A percentile compares a stretch with the other conserved stretches of the same genome.
These are phyloP conservation scores for Ariolimax columbianus DNA, from an alignment of 2,888 invertebrate genomes.

Conservation along the genomic window DNA sequence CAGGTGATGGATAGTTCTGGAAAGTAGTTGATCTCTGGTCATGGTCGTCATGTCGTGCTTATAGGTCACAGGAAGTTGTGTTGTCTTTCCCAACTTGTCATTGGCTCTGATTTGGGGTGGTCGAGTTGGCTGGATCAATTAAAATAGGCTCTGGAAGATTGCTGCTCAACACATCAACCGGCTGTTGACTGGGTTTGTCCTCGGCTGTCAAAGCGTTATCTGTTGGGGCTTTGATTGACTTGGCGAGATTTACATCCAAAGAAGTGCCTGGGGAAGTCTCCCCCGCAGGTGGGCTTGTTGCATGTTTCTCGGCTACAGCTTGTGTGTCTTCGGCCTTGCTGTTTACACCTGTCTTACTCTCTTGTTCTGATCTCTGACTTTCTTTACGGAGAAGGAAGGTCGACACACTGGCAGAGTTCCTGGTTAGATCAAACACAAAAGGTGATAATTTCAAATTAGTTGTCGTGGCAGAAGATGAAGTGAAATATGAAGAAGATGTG, in stretches of 20 bases:
- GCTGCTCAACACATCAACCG: no score
- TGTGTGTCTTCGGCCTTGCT: neutral
- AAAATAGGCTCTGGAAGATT: neutral
- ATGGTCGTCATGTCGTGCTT: no score
- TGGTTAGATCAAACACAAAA: neutral
- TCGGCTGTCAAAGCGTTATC: neutral
- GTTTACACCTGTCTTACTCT: neutral
- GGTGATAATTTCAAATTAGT: no score
- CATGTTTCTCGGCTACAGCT: neutral
- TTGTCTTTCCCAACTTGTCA: no score
- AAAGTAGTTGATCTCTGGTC: no score
- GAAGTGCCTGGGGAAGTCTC: neutral
- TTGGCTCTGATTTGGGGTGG: no score
- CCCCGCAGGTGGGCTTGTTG: no score
- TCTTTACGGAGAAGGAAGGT: conserved; percentile 26
- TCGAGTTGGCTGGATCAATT: no score
- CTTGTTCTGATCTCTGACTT: neutral
- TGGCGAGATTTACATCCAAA: neutral
- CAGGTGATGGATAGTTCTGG: no score
- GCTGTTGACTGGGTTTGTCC: neutral
- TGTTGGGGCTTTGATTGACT: neutral
- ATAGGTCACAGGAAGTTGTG: no score
- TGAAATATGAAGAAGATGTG: no score
- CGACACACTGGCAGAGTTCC: conserved; percentile 8
- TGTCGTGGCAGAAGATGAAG: no score